Conservation (phyloP, 1,140 invertebrate species). For the Danaus melanippus region DNA sequence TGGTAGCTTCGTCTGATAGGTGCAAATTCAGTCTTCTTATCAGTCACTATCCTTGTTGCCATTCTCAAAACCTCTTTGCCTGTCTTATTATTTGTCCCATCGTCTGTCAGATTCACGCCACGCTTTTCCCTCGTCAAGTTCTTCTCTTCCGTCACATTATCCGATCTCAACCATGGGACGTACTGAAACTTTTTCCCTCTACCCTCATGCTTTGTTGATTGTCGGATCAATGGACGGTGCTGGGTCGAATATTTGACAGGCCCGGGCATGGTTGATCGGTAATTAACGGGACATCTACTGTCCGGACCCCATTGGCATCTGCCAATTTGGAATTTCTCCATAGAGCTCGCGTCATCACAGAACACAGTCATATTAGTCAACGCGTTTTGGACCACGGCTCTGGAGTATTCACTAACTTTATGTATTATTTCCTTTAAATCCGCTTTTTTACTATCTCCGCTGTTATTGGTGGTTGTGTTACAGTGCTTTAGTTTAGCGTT, state of each 20-base stretch:
- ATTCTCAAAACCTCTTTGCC: slow-evolving; percentile 7
- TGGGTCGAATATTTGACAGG: slow-evolving; percentile 33
- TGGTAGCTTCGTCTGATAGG: slow-evolving; percentile 10
- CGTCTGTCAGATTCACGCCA: slow-evolving; percentile 1
- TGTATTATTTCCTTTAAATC: slow-evolving; percentile 32
- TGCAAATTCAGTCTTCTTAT: slow-evolving; percentile 14
- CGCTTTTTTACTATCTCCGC: slow-evolving; percentile 5
- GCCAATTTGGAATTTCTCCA: slow-evolving; percentile 30
- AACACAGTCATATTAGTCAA: slow-evolving; percentile 34
- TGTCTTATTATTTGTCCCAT: background rate
- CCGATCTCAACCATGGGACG: slow-evolving; percentile 15
- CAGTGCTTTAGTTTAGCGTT: slow-evolving; percentile 41
- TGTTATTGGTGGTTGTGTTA: slow-evolving; percentile 22
- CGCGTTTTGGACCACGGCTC: slow-evolving; percentile 29
- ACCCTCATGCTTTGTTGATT: slow-evolving; percentile 35
- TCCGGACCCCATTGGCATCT: slow-evolving; percentile 12
- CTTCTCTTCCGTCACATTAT: slow-evolving; percentile 10
- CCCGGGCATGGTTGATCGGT: slow-evolving; percentile 36
- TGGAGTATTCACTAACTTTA: slow-evolving; percentile 23
- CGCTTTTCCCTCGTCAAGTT: slow-evolving; percentile 10
- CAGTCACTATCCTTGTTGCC: slow-evolving; percentile 7
- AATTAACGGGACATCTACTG: slow-evolving; percentile 18
- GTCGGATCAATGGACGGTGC: slow-evolving; percentile 31
- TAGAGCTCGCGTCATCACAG: slow-evolving; percentile 24
- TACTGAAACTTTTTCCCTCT: slow-evolving; percentile 10